Base-by-base conservation (phyloP, 2,113 vertebrate genomes). In the Hystrix brachyura region DNA sequence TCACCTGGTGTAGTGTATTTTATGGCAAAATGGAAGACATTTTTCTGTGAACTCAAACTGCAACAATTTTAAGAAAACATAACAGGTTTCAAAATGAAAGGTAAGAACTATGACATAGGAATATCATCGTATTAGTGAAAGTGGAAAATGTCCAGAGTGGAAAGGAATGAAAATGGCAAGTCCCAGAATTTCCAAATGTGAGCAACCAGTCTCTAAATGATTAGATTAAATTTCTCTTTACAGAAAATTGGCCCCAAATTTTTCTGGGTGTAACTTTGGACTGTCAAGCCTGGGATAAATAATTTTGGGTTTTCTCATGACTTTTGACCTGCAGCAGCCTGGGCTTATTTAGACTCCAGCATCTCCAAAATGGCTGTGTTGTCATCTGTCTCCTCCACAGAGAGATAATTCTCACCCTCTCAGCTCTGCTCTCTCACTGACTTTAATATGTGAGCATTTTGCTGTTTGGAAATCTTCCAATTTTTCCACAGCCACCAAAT, bases 241-340 rank as follows among this genome's bases (percentile, higher is more conserved):
- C 32, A 65, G 19, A 53, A 88, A 72, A 59, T 59, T 86, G 78
- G 57, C 57, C 51, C 87, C 81, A 64, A 64, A 53, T 38, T 62
- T 72, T 92, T 43, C 29, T 60, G n/a, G 57, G 62, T 87, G 69
- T 67, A 21, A 13, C 62, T 97, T 94, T 74, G 34, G 64, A 78
- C 53, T 89, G 46, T 67, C 76, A 67, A 25, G 34, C 0, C 38
- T 83, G 13, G n/a, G 21, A 48, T 78, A 62, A 65, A 7, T 76
- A 87, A 71, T 90, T 87, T 59, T 48, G 14, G 1, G 7, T 80
- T 87, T 95, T 84, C 71, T 89, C 48, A 38, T 78, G 21, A 76
- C 57, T 83, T 97, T 57, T 57, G 53, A 83, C 19, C 62, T 79
- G 3, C 0, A 57, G 6, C 46, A 87, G 13, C 17, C 27, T n/a